phyloP scores from a whole-genome alignment of 2,113 vertebrate genomes.

The Eptesicus fuscus region DNA sequence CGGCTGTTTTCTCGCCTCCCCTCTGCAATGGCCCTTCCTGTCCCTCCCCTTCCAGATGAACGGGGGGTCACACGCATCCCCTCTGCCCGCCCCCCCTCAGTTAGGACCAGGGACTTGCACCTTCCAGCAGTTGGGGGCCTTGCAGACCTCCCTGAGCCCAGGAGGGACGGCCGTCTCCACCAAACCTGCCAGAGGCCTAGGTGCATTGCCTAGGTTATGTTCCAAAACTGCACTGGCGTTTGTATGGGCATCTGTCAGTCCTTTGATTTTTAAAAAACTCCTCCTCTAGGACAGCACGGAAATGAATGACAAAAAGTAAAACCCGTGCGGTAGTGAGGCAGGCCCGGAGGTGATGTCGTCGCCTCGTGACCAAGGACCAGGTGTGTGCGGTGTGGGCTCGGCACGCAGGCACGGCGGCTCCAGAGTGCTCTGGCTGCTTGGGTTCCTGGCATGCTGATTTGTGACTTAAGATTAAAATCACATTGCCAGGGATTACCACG shows the following conservation, averaged over 20 bases:
- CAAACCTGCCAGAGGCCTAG: background rate
- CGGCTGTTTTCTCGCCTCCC: background rate
- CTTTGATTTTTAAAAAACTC: background rate
- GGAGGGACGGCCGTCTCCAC: background rate
- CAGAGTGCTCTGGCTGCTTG: constrained; percentile 90
- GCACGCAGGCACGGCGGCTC: background rate
- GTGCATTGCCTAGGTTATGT: background rate
- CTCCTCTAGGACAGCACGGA: background rate
- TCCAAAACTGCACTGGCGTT: background rate
- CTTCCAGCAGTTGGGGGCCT: background rate
- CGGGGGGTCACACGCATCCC: rapidly evolving
- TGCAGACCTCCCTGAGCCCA: too few relatives aligned
- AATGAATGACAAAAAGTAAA: background rate
- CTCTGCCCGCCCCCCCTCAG: rapidly evolving
- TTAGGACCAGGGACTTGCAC: background rate
- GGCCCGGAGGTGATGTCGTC: background rate
- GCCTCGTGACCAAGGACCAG: background rate
- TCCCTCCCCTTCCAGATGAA: background rate
- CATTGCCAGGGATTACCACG: constrained; percentile 99
- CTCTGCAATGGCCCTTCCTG: background rate
- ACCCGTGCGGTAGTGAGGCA: rapidly evolving
- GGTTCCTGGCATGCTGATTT: constrained; percentile 99
- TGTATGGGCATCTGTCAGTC: background rate
- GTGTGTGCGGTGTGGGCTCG: background rate
- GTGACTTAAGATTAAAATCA: constrained; percentile 99